Evolutionary conservation across 2,888 invertebrate genomes (phyloP).

Genomic region (Ypsolopha sequella): DNA sequence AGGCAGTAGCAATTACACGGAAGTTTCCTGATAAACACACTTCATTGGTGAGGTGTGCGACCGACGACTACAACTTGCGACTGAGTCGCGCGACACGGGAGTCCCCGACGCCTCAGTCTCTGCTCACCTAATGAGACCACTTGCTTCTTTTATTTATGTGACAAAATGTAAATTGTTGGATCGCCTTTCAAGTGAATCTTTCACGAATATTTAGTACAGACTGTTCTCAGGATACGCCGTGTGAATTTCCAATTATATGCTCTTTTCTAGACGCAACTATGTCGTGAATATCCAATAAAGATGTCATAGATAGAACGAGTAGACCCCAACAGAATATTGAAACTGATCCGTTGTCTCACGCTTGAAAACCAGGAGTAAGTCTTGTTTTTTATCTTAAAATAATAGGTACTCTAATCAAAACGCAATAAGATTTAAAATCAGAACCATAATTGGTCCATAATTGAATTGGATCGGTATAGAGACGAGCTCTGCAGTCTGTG

Average conservation of each 20-base stretch:
- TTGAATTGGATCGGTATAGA: not conserved
- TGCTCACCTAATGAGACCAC: slow-evolving; percentile 50
- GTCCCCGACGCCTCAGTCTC: slow-evolving; percentile 11
- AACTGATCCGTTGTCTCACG: not conserved
- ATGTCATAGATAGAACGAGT: slow-evolving; percentile 25
- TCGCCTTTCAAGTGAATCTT: slow-evolving; percentile 33
- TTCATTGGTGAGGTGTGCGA: slow-evolving; percentile 34
- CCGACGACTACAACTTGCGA: slow-evolving; percentile 3
- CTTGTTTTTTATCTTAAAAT: no score
- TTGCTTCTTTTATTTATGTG: slow-evolving; percentile 62
- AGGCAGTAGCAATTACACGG: slow-evolving; percentile 40
- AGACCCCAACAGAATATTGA: not conserved
- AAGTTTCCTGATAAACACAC: slow-evolving; percentile 45
- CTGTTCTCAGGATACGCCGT: slow-evolving; percentile 26
- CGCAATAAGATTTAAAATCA: no score
- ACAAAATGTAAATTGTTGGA: slow-evolving; percentile 56
- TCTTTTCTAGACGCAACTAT: slow-evolving; percentile 28
- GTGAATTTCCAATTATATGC: slow-evolving; percentile 40
- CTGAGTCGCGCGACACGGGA: slow-evolving; percentile 18
- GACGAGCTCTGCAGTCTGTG: not conserved
- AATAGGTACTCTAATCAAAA: no score
- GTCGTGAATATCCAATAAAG: slow-evolving; percentile 30
- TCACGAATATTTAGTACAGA: slow-evolving; percentile 49
- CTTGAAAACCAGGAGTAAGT: no score
- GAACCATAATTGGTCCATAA: no score